Percentiles rank a stretch among this genome's conserved stretches.
These are phyloP conservation scores for Drosophila gunungcola DNA, from an alignment of 1,140 invertebrate species.

Conservation along the genomic window DNA sequence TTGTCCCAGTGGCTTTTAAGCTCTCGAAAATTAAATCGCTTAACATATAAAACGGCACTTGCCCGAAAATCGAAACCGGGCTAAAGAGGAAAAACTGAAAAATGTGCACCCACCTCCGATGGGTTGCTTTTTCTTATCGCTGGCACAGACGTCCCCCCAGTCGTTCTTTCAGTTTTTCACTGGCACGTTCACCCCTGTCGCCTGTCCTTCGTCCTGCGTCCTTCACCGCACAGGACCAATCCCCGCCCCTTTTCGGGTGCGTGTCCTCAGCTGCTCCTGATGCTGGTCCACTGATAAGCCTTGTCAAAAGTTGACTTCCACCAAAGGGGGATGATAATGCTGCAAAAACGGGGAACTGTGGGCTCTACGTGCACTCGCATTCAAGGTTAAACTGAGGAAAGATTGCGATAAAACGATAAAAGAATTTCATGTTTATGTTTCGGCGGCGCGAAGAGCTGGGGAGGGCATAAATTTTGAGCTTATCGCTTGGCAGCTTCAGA, in stretches of 20 bases:
- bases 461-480: conserved; percentile 47
- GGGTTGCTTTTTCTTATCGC: conserved; percentile 41
- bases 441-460: not conserved
- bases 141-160: conserved; percentile 26
- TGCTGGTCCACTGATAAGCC: conserved; percentile 58
- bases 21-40: conserved; percentile 18
- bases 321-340: conserved; percentile 14
- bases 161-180: conserved; percentile 15
- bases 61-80: conserved; percentile 25
- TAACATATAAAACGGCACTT: conserved; percentile 26
- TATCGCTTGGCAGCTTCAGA: conserved; percentile 47
- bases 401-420: conserved; percentile 52
- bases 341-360: conserved; percentile 1
- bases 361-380: conserved; percentile 69
- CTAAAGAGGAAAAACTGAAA: conserved; percentile 12
- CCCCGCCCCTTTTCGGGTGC: conserved; percentile 15
- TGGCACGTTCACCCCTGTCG: conserved; percentile 21
- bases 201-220: conserved; percentile 5
- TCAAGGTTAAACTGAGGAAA: conserved; percentile 77
- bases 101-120: not conserved
- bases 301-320: conserved; percentile 60
- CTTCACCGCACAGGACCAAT: not conserved
- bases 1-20: conserved; percentile 5
- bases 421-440: conserved; percentile 50
- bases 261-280: conserved; percentile 45